These are phyloP conservation scores for Parazoanthus atlanticus DNA, from an alignment of 92 coral and sea anemone species.

Conservation along the genomic window DNA sequence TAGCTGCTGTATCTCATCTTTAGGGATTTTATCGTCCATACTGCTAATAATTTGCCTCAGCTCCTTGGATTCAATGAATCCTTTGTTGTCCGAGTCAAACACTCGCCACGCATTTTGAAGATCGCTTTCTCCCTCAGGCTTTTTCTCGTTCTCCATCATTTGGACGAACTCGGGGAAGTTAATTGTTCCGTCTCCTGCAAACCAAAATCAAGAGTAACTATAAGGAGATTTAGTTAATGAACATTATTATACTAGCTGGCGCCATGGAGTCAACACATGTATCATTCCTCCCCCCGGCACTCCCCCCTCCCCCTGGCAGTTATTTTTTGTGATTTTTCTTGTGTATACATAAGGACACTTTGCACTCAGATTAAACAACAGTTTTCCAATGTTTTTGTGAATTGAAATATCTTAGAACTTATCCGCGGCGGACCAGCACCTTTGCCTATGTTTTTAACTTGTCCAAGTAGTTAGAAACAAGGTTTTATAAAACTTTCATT, in stretches of 20 bases:
- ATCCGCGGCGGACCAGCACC: not conserved
- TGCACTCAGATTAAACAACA: not conserved
- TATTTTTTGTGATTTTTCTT: not conserved
- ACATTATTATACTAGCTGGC: not conserved
- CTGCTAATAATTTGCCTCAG: constrained; percentile 56
- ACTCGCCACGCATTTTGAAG: constrained; percentile 70
- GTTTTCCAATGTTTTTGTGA: not conserved
- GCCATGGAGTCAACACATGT: too few species aligned
- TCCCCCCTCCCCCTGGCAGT: too few species aligned
- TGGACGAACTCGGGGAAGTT: constrained; percentile 64
- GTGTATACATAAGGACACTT: not conserved
- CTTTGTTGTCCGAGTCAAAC: constrained; percentile 77
- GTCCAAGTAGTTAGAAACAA: not conserved
- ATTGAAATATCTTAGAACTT: too few species aligned
- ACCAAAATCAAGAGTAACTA: not conserved
- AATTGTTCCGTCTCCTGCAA: constrained; percentile 66
- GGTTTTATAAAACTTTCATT: too few species aligned
- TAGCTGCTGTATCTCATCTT: constrained; percentile 61
- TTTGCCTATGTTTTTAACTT: not conserved
- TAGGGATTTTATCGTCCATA: constrained; percentile 58
- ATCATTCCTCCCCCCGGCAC: too few species aligned
- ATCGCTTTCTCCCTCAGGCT: constrained; percentile 67
- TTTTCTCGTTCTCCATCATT: constrained; percentile 74
- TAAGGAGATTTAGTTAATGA: too few species aligned
- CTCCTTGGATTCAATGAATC: constrained; percentile 73